Evolutionary conservation across 2,888 invertebrate species (phyloP).

Genomic region (Hypercompe scribonia): DNA sequence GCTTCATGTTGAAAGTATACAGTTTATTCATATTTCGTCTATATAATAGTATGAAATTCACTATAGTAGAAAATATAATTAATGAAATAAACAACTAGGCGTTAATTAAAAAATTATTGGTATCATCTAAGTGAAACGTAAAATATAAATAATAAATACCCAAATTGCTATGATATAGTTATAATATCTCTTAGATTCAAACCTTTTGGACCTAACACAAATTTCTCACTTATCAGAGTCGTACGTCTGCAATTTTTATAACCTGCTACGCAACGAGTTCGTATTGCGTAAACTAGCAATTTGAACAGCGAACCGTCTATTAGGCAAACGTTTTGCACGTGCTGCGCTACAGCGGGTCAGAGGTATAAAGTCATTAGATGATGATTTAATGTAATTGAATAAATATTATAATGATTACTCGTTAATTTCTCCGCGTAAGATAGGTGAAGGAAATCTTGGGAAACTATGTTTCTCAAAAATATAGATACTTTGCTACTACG

Average conservation of each 20-base stretch:
- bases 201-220: constrained; percentile 9
- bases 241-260: constrained; percentile 36
- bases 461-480: background rate
- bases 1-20: background rate
- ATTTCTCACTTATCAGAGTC: constrained; percentile 30
- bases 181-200: background rate
- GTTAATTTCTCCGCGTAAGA: background rate
- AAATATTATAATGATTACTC: constrained; percentile 18
- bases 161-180: background rate
- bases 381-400: constrained; percentile 29
- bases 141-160: no score
- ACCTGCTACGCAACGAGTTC: constrained; percentile 40
- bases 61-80: background rate
- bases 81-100: no score
- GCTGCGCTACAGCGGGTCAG: constrained; percentile 32
- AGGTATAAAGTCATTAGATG: constrained; percentile 25
- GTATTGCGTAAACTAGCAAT: constrained; percentile 40
- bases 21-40: background rate
- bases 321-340: constrained; percentile 36
- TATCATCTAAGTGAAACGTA: no score
- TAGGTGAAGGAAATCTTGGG: background rate
- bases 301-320: constrained; percentile 31
- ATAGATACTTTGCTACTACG: background rate
- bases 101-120: background rate
- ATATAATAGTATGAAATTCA: background rate